These are phyloP conservation scores for Ochotona princeps DNA, from an alignment of 2,113 vertebrate genomes.

Conservation along the genomic window DNA sequence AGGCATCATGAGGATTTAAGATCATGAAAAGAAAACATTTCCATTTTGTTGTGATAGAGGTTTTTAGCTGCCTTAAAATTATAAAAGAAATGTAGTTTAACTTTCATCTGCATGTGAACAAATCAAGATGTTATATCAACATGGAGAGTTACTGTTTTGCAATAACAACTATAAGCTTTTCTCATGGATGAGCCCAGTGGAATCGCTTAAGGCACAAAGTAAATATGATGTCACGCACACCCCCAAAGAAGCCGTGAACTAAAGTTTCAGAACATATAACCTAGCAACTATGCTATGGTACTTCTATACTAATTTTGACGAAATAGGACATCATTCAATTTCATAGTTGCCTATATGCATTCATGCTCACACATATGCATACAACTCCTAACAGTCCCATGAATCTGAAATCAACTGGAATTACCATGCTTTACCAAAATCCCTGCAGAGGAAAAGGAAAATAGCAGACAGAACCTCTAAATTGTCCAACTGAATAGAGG, in stretches of 20 bases:
- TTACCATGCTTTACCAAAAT: not conserved
- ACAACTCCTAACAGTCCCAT: not conserved
- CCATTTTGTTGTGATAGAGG: not conserved
- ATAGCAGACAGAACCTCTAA: not conserved
- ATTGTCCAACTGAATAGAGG: not conserved
- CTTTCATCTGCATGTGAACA: not conserved
- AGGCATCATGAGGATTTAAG: not conserved
- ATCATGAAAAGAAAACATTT: not conserved
- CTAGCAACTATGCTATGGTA: not conserved
- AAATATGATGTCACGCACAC: not conserved
- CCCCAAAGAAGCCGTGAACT: not conserved
- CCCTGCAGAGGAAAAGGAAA: not conserved
- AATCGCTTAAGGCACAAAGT: not conserved
- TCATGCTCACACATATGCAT: not conserved
- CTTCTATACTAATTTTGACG: not conserved
- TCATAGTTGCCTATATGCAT: not conserved
- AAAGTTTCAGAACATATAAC: not conserved
- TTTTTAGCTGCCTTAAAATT: not conserved
- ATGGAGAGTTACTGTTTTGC: not conserved
- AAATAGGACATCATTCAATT: not conserved
- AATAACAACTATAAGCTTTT: not conserved
- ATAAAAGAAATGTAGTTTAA: not conserved
- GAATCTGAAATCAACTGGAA: not conserved
- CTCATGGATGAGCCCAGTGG: not conserved
- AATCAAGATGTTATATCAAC: not conserved